Evolutionary conservation across 2,113 vertebrate species (phyloP).

Genomic region (Hemiscyllium ocellatum): DNA sequence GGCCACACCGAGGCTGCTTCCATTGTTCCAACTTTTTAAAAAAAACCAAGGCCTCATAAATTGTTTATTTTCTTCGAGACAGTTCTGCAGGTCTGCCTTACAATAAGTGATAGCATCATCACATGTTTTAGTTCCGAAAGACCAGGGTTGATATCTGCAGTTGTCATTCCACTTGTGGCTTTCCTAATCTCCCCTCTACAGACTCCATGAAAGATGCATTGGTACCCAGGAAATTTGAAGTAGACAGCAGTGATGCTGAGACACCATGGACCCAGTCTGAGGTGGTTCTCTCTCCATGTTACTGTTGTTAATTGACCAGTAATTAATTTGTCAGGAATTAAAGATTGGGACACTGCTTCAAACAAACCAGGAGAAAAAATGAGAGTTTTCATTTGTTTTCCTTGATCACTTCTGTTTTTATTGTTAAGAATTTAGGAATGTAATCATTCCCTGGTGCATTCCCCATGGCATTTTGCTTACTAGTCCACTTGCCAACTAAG

Average conservation of each 20-base stretch:
- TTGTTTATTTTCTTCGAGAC: no score
- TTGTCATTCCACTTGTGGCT: not conserved
- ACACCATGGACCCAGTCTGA: not conserved
- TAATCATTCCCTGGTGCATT: no score
- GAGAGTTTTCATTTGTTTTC: not conserved
- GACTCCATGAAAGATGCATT: not conserved
- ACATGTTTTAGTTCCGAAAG: not conserved
- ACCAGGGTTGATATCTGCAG: not conserved
- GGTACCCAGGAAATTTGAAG: not conserved
- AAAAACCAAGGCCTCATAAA: no score
- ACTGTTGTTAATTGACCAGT: not conserved
- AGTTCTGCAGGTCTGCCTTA: no score
- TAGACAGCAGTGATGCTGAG: not conserved
- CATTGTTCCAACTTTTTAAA: no score
- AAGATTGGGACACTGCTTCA: not conserved
- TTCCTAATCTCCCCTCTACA: not conserved
- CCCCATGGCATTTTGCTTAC: no score
- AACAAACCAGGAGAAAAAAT: not conserved
- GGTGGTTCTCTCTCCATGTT: not conserved
- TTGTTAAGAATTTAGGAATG: no score
- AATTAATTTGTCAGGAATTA: not conserved
- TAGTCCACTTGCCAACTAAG: no score
- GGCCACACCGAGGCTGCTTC: no score
- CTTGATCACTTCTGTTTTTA: not conserved
- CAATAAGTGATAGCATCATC: no score